A percentile compares a stretch with the other conserved stretches of the same genome.
Evolutionary conservation across 2,113 vertebrate genomes (phyloP).

Genomic region (Symphodus melops): DNA sequence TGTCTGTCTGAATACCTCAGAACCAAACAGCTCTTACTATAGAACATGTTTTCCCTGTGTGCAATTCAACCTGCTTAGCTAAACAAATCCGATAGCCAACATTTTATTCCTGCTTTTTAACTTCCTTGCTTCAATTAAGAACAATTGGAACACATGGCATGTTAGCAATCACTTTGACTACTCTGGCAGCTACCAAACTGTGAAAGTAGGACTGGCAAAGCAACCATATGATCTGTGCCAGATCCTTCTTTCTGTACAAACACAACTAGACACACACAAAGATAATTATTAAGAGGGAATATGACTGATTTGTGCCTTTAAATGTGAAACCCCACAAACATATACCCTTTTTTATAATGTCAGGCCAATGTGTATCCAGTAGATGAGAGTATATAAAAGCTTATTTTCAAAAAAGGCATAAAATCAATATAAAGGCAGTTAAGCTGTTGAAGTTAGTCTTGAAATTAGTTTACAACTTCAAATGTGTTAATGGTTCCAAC

Average conservation of each 20-base stretch:
- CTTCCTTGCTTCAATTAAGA: conserved; percentile 55
- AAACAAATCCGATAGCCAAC: conserved; percentile 51
- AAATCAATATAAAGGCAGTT: conserved; percentile 35
- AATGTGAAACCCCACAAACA: conserved; percentile 11
- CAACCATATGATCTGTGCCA: conserved; percentile 69
- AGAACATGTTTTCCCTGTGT: conserved; percentile 43
- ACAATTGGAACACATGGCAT: conserved; percentile 70
- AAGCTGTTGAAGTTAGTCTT: conserved; percentile 19
- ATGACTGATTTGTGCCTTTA: conserved; percentile 56
- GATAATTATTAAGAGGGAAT: conserved; percentile 28
- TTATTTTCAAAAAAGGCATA: background rate
- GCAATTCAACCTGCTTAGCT: conserved; percentile 64
- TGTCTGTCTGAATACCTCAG: conserved; percentile 42
- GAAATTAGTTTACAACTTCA: conserved; percentile 31
- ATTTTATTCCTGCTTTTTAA: conserved; percentile 9
- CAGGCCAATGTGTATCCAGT: background rate
- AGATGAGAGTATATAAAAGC: background rate
- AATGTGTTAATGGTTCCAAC: conserved; percentile 8
- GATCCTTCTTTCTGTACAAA: conserved; percentile 48
- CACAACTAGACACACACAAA: conserved; percentile 18
- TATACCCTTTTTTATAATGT: background rate
- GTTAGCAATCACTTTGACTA: conserved; percentile 69
- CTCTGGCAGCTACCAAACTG: conserved; percentile 67
- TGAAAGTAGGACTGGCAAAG: conserved; percentile 74
- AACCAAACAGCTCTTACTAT: conserved; percentile 30